phyloP scores from a whole-genome alignment of 2,888 invertebrate species.

The Trilocha varians region DNA sequence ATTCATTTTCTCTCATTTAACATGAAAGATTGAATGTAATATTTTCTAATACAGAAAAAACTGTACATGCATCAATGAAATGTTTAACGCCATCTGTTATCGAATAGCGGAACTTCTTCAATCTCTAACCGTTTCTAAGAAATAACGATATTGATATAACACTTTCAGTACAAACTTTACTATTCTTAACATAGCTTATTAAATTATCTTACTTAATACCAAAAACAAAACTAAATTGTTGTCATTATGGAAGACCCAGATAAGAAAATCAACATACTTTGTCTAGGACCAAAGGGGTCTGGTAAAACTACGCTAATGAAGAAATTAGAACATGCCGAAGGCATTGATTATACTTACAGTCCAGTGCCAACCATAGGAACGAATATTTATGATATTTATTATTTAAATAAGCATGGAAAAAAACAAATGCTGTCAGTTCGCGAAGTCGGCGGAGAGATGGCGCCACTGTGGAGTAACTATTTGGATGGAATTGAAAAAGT shows the following conservation, averaged over 20 bases:
- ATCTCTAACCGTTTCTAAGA: constrained; percentile 9
- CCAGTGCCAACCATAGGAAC: constrained; percentile 87
- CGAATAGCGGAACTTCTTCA: constrained; percentile 30
- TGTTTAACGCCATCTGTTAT: constrained; percentile 34
- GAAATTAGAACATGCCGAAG: constrained; percentile 78
- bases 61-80: not conserved
- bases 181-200: not conserved
- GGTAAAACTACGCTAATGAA: constrained; percentile 87
- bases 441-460: constrained; percentile 88
- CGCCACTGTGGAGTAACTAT: constrained; percentile 86
- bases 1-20: no score
- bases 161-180: not conserved
- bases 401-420: constrained; percentile 61
- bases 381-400: constrained; percentile 78
- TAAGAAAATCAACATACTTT: constrained; percentile 69
- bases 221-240: not conserved
- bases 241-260: constrained; percentile 51
- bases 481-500: constrained; percentile 76
- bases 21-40: no score
- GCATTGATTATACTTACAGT: constrained; percentile 82
- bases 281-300: constrained; percentile 84
- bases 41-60: no score
- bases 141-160: constrained; percentile 30
- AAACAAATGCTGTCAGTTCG: constrained; percentile 74
- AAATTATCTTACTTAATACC: not conserved